Percentiles rank a stretch among this genome's conserved stretches.
These are phyloP conservation scores for Enteromius viviparus DNA, from an alignment of 2,797 vertebrate genomes.

Conservation along the genomic window DNA sequence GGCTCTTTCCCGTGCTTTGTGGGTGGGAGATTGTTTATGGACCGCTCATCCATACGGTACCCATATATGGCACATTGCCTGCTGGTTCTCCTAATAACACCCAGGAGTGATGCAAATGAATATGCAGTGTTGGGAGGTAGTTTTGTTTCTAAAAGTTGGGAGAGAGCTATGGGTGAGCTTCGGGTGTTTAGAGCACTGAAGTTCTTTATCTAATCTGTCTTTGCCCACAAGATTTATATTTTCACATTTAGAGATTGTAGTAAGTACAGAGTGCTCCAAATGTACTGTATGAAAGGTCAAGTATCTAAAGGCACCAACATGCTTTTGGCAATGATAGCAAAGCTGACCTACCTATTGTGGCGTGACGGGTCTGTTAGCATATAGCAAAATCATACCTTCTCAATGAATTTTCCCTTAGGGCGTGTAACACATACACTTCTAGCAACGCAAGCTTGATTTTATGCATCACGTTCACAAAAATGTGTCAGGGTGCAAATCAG, in stretches of 20 bases:
- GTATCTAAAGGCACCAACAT: neutral
- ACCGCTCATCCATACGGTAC: constrained; percentile 41
- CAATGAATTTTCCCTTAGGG: constrained; percentile 1
- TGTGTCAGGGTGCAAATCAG: neutral
- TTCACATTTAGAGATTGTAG: neutral
- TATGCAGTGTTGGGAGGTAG: constrained; percentile 41
- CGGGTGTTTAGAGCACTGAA: constrained; percentile 45
- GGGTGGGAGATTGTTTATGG: constrained; percentile 39
- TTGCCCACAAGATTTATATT: neutral
- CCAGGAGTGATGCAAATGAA: constrained; percentile 60
- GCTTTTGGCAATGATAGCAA: neutral
- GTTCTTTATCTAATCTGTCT: neutral
- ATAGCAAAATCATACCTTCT: neutral
- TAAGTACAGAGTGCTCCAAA: neutral
- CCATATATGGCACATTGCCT: constrained; percentile 39
- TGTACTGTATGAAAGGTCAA: neutral
- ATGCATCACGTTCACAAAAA: neutral
- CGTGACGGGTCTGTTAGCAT: neutral
- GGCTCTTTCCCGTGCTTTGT: constrained; percentile 37
- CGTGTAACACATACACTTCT: neutral
- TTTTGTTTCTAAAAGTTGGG: constrained; percentile 44
- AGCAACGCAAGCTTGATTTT: neutral
- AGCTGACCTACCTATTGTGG: neutral
- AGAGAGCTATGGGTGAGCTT: constrained; percentile 45
- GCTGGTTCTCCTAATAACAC: constrained; percentile 27